Base-by-base conservation (phyloP, 2,113 vertebrate species). In the Lepus timidus region DNA sequence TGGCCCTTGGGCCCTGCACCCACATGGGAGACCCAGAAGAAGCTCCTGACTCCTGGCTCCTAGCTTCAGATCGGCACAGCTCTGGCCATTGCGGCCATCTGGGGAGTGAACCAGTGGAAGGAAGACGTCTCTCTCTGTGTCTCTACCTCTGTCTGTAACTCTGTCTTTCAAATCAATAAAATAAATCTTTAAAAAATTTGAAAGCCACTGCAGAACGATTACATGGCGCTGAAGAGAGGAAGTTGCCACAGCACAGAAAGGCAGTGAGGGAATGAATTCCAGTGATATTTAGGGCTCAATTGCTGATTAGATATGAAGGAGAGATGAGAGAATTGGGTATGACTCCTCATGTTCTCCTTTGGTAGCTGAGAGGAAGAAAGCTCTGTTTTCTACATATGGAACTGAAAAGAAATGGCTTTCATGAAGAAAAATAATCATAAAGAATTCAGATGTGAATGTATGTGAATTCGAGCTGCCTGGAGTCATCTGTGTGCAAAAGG, bases 261-360 rank as follows among this genome's bases (percentile, higher is more conserved):
- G 20, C 51, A 25, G 13, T 58, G 9, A 33, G 4, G 8, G 22
- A 14, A 49, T 36, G 65, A 25, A 90, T 95, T 96, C 76, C 65
- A 85, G 71, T 70, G n/a, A 83, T 14, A 51, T 67, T 80, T 25
- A 87, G 31, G 49, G 44, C 62, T 49, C 6, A 17, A 13, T n/a
- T 12, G 44, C 81, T 71, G 58, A 70, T 92, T 90, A 96, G 64
- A 92, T 64, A 52, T 12, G 49, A 31, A 55, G 13, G n/a, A 64
- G 2, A 11, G 9, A 52, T 79, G 65, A 83, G 33, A 27, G 44
- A 93, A 49, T 31, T 19, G 29, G 10, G 9, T 14, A 4, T 44
- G 39, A 81, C 9, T 71, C 52, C 19, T 14, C 13, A 1, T 33
- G 65, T 61, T 64, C n/a, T 78, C 52, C 51, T 36, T 29, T 75